Conservation (phyloP, 2,797 vertebrate genomes). For the Microhierax caerulescens region DNA sequence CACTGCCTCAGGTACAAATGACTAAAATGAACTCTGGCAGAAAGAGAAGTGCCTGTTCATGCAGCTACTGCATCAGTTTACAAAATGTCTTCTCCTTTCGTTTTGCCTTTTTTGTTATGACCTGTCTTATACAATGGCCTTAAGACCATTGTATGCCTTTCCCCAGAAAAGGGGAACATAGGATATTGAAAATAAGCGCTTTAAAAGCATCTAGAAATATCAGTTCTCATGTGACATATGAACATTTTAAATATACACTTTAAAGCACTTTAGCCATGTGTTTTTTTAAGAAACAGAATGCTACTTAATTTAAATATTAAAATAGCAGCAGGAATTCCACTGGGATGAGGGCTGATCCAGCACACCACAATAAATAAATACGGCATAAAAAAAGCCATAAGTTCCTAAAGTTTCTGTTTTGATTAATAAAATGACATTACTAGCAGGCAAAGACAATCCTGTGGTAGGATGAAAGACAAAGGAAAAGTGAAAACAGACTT, state of each 20-base stretch:
- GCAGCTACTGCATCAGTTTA: neutral
- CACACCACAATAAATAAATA: neutral
- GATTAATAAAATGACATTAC: neutral
- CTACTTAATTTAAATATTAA: neutral
- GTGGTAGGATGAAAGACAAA: neutral
- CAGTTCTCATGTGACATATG: neutral
- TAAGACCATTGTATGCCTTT: neutral
- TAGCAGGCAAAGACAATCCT: neutral
- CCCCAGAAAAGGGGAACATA: neutral
- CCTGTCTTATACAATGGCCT: neutral
- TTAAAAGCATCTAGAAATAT: neutral
- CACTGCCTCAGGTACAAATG: neutral
- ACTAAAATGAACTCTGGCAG: neutral
- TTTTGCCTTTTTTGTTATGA: neutral
- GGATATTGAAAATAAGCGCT: neutral
- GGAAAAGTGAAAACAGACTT: neutral
- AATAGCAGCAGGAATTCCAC: neutral
- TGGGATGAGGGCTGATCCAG: neutral
- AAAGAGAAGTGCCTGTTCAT: neutral
- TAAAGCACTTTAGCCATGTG: fast-evolving
- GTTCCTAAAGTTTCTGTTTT: neutral
- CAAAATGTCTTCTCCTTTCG: neutral
- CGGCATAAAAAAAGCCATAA: neutral
- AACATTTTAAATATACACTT: neutral
- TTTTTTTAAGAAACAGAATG: neutral